Evolutionary conservation across 2,113 vertebrate genomes (phyloP).

Genomic region (Aptenodytes forsteri): DNA sequence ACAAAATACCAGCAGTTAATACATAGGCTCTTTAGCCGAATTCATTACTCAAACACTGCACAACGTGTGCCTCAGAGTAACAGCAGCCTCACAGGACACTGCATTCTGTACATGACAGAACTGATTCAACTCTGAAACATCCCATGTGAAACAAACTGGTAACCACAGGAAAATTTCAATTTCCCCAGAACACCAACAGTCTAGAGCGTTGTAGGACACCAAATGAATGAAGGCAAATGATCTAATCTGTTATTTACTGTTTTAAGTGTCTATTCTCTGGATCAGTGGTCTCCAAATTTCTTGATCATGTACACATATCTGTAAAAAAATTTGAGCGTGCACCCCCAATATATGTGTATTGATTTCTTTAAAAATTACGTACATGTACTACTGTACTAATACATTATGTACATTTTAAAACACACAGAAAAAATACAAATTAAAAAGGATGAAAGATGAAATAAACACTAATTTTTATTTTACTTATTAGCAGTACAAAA

Average conservation of each 20-base stretch:
- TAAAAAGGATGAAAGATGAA: not conserved
- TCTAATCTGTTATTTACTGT: not conserved
- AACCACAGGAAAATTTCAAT: not conserved
- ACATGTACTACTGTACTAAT: not conserved
- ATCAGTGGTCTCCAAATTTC: not conserved
- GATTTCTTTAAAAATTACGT: not conserved
- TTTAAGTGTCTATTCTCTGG: not conserved
- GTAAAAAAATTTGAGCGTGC: not conserved
- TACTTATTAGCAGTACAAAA: not conserved
- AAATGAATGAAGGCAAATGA: not conserved
- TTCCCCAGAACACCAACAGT: not conserved
- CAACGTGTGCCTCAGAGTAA: not conserved
- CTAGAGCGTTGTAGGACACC: not conserved
- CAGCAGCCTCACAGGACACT: not conserved
- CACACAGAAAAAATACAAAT: not conserved
- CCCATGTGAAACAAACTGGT: not conserved
- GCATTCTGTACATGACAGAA: not conserved
- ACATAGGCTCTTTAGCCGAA: not conserved
- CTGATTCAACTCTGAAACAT: not conserved
- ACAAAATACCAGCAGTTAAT: not conserved
- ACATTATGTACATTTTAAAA: not conserved
- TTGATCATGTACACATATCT: not conserved
- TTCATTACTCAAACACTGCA: not conserved
- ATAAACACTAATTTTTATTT: not conserved
- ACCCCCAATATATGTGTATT: not conserved